Evolutionary conservation across 2,797 vertebrate species (phyloP), one percentile per base, ranked within the genome.

Genomic region (Sus cebifrons): DNA sequence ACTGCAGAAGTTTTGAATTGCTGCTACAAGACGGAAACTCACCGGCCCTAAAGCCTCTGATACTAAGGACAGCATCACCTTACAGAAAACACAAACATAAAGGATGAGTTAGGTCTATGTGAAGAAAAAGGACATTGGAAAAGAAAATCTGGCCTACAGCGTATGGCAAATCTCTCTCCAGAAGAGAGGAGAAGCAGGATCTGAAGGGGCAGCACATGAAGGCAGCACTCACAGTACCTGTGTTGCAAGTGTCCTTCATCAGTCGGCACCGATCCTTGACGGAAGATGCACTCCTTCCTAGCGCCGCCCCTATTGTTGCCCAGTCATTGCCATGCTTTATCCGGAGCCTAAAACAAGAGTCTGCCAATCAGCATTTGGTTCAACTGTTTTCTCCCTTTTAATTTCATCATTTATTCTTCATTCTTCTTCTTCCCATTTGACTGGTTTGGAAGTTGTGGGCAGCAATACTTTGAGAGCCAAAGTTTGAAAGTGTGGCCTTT

Each of bases 231-330:
- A 58, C 77, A 78, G 97, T 97, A 99, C 99, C 99, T 96, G 99
- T 99, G 98, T 99, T 99, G 98, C 99, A 99, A 6, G 99, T 99
- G 97, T 99, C 99, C 98, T 99, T 99, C 99, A 99, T 99, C 91
- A 99, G 98, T 5, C 99, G 98, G 96, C 99, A 99, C n/a, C 99
- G 99, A 97, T 99, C 99, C 98, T 99, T 99, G 25, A 99, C 99
- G 3, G 99, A 99, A 0, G 99, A 99, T 16, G 99, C 99, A 71
- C 99, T 99, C 96, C 99, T 99, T 52, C 99, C 99, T 84, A 99
- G 99, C 29, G 99, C 99, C 5, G 99, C 99, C 95, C 99, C 99
- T 96, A 99, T 99, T 0, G 99, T 99, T 58, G 99, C 99, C 99
- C 99, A 99, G 96, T 99, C 99, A 7, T 99, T 99, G 40, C 99